A percentile compares a stretch with the other conserved stretches of the same genome.
Evolutionary conservation across 2,797 vertebrate species (phyloP).

Genomic region (Melanotaenia trifasciata): DNA sequence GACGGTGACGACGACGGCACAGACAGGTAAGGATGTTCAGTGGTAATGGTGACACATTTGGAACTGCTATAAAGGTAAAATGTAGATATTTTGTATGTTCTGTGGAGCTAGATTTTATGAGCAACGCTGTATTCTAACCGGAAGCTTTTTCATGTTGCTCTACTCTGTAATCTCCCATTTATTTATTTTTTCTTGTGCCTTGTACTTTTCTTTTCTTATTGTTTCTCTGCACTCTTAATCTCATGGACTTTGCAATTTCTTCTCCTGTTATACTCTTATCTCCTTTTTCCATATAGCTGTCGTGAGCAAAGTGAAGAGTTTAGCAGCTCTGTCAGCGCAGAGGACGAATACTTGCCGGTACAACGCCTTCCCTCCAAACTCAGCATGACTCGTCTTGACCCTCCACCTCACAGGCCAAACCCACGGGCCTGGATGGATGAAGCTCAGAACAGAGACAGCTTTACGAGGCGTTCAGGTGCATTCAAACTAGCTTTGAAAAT

Average conservation of each 20-base stretch:
- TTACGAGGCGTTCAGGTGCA: slow-evolving; percentile 71
- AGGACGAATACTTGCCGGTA: slow-evolving; percentile 73
- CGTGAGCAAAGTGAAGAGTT: slow-evolving; percentile 73
- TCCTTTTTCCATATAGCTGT: slow-evolving; percentile 58
- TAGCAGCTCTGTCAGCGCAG: slow-evolving; percentile 71
- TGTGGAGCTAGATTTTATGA: not conserved
- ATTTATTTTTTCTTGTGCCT: not conserved
- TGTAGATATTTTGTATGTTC: not conserved
- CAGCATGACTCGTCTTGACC: slow-evolving; percentile 82
- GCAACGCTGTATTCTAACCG: not conserved
- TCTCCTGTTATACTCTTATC: slow-evolving; percentile 18
- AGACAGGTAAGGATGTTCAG: slow-evolving; percentile 65
- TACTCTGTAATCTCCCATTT: not conserved
- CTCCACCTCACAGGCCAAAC: slow-evolving; percentile 73
- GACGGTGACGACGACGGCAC: slow-evolving; percentile 74
- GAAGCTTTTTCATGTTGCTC: not conserved
- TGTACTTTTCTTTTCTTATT: not conserved
- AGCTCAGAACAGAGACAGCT: slow-evolving; percentile 61
- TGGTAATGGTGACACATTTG: not conserved
- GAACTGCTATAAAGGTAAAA: not conserved
- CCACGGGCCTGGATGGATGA: slow-evolving; percentile 82
- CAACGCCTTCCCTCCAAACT: slow-evolving; percentile 13
- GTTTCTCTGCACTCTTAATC: slow-evolving; percentile 1
- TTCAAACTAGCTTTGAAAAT: not conserved
- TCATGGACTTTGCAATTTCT: slow-evolving; percentile 19